phyloP scores from a whole-genome alignment of 2,113 vertebrate genomes.

The Bubo scandiacus region DNA sequence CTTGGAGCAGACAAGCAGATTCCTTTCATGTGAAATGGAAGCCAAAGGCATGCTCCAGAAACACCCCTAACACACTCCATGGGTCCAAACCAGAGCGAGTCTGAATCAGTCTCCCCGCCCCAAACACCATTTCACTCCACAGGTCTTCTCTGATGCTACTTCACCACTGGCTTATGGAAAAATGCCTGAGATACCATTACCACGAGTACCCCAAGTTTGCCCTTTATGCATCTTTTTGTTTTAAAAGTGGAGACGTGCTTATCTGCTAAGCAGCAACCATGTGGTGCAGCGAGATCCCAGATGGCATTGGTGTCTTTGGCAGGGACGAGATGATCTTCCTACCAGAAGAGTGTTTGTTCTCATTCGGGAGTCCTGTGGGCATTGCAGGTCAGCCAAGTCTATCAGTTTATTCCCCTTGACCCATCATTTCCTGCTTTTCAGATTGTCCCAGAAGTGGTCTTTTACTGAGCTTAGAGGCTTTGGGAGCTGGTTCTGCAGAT shows the following conservation, averaged over 20 bases:
- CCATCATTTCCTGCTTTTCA: neutral
- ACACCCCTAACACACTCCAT: neutral
- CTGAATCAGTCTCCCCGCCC: neutral
- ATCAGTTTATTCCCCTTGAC: neutral
- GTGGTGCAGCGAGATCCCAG: accelerated
- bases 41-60: neutral
- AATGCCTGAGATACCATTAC: neutral
- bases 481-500: neutral
- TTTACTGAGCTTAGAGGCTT: neutral
- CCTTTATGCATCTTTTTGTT: neutral
- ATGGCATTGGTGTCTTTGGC: accelerated
- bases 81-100: neutral
- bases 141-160: neutral
- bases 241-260: neutral
- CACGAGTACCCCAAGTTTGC: neutral
- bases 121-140: neutral
- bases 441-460: neutral
- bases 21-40: neutral
- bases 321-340: neutral
- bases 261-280: neutral
- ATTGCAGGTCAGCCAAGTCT: neutral
- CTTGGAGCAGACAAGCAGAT: neutral
- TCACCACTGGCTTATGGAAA: neutral
- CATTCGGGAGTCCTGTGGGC: neutral
- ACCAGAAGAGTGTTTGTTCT: neutral